Conservation (phyloP, 2,113 vertebrate genomes). For the Benitochromis conjunctus region DNA sequence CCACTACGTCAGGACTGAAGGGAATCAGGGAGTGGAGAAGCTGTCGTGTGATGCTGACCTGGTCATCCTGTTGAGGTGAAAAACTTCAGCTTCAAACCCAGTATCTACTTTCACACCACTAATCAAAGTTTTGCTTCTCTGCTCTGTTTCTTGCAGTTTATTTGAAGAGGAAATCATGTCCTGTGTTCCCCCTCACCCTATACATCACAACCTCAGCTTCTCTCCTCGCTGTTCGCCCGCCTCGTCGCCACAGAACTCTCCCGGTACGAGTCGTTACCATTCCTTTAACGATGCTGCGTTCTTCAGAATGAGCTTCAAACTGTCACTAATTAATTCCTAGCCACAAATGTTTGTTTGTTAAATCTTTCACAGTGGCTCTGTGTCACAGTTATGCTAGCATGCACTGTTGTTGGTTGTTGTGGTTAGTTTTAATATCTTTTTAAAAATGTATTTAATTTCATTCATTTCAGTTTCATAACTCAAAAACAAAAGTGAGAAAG, state of each 20-base stretch:
- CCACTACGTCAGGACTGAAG: conserved; percentile 95
- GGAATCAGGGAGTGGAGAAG: conserved; percentile 90
- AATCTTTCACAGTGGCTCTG: background rate
- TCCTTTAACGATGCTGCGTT: background rate
- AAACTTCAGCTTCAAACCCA: background rate
- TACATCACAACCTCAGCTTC: conserved; percentile 90
- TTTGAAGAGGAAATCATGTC: conserved; percentile 99
- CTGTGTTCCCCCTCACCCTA: conserved; percentile 83
- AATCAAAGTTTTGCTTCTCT: background rate
- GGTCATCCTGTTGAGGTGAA: conserved; percentile 93
- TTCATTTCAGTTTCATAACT: background rate
- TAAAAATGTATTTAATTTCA: background rate
- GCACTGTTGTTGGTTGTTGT: background rate
- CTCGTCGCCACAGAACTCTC: conserved; percentile 95
- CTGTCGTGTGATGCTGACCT: conserved; percentile 96
- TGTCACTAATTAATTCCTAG: background rate
- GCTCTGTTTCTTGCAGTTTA: conserved; percentile 72
- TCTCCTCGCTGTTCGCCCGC: conserved; percentile 94
- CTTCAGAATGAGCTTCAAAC: background rate
- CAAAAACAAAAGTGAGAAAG: background rate
- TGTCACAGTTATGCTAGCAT: background rate
- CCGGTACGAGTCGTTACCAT: conserved; percentile 73
- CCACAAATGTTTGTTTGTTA: too few species aligned
- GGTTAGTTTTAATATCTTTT: background rate
- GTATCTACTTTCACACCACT: background rate